Evolutionary conservation across 2,797 vertebrate genomes (phyloP).

Genomic region (Pseudochaenichthys georgianus): DNA sequence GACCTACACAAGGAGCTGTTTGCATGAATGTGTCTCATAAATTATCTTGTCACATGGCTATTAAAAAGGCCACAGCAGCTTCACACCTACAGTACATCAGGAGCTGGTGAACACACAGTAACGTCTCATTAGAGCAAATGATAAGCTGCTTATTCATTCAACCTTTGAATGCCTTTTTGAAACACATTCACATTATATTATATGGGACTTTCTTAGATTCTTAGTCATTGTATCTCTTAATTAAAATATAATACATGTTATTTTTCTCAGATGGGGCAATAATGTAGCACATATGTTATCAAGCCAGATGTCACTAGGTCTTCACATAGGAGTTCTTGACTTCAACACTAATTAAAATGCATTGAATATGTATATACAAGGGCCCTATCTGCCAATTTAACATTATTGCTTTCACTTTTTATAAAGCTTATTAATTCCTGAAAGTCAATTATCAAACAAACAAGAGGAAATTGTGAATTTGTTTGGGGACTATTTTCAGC

Average conservation of each 20-base stretch:
- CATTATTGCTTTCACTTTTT: too few species aligned
- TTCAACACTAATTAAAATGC: not conserved
- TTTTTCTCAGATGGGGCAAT: not conserved
- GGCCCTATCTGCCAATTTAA: not conserved
- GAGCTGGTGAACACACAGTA: not conserved
- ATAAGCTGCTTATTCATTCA: constrained; percentile 2
- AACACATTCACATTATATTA: not conserved
- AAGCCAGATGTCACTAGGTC: not conserved
- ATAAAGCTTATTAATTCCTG: too few species aligned
- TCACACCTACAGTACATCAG: not conserved
- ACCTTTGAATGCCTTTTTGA: not conserved
- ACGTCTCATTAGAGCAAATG: constrained; percentile 3
- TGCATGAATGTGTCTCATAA: constrained; percentile 12
- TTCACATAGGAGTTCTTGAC: not conserved
- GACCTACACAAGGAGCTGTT: constrained; percentile 24
- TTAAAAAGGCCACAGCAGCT: constrained; percentile 28
- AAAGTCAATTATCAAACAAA: not conserved
- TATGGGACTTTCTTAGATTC: not conserved
- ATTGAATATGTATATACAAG: not conserved
- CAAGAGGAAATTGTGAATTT: not conserved
- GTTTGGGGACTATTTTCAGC: not conserved
- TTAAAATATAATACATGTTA: not conserved
- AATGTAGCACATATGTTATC: not conserved
- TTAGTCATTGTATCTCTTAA: not conserved
- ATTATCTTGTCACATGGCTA: not conserved